Conservation (phyloP, 2,113 vertebrate genomes). For the Callorhinus ursinus region DNA sequence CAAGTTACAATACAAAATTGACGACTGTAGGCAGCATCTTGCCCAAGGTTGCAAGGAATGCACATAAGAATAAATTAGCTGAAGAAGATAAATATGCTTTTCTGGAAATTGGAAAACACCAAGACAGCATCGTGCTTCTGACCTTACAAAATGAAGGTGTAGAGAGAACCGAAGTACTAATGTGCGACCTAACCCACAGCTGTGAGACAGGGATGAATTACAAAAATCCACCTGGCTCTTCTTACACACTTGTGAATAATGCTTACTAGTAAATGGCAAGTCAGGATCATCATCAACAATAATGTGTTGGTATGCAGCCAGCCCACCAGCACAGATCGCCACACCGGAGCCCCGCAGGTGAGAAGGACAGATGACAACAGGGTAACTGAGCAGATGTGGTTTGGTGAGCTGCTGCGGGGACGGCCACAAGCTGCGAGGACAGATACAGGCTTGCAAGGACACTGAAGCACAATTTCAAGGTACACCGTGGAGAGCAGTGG, state of each 20-base stretch:
- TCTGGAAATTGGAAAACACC: background rate
- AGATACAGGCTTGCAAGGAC: background rate
- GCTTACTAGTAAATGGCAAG: conserved; percentile 16
- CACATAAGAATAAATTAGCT: background rate
- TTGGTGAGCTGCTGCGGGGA: background rate
- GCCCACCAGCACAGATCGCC: background rate
- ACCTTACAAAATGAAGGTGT: background rate
- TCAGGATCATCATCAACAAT: background rate
- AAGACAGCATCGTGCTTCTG: background rate
- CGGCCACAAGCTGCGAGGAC: background rate
- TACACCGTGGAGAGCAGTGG: background rate
- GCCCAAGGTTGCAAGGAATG: background rate
- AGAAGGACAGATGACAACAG: background rate
- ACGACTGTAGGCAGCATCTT: background rate
- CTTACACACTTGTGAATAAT: background rate
- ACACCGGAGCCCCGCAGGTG: background rate
- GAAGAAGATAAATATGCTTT: conserved; percentile 13
- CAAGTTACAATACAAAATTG: background rate
- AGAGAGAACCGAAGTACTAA: background rate
- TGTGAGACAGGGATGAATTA: background rate
- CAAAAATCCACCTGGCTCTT: background rate
- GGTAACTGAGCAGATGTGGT: background rate
- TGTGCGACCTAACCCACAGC: background rate
- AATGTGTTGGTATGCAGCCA: background rate
- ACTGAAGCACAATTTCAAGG: background rate